These are phyloP conservation scores for Rhagonycha fulva DNA, from an alignment of 2,888 invertebrate species.

Conservation along the genomic window DNA sequence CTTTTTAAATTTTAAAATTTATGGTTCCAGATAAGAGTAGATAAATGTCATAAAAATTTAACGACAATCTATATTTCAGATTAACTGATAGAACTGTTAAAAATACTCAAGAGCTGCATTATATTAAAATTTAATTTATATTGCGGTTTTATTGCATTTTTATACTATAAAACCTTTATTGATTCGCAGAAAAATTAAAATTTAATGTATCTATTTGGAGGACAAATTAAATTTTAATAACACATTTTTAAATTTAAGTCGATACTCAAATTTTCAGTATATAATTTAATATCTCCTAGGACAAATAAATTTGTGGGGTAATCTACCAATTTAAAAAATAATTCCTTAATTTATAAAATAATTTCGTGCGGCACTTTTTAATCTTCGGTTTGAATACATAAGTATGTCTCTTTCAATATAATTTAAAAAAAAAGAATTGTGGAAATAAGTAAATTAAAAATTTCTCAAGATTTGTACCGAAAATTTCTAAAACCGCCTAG, in stretches of 20 bases:
- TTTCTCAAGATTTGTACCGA: background rate
- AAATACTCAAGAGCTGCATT: background rate
- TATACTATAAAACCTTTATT: background rate
- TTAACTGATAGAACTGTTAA: background rate
- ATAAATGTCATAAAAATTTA: background rate
- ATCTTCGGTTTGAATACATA: background rate
- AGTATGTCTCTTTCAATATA: background rate
- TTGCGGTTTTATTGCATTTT: background rate
- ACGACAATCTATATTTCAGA: background rate
- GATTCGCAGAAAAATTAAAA: background rate
- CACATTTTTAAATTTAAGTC: background rate
- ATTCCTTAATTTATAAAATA: background rate
- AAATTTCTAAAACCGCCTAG: background rate
- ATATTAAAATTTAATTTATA: background rate
- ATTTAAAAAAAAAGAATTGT: background rate
- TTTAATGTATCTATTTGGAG: background rate
- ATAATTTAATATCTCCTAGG: background rate
- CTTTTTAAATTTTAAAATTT: slow-evolving; percentile 10
- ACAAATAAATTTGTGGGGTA: background rate
- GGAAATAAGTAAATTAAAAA: background rate
- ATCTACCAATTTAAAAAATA: background rate
- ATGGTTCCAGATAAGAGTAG: slow-evolving; percentile 13
- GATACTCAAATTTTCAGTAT: background rate
- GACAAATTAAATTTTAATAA: background rate
- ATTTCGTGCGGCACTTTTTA: background rate